A percentile compares a stretch with the other conserved stretches of the same genome.
Conservation (phyloP, 1,140 invertebrate species). For the Mercenaria mercenaria region DNA sequence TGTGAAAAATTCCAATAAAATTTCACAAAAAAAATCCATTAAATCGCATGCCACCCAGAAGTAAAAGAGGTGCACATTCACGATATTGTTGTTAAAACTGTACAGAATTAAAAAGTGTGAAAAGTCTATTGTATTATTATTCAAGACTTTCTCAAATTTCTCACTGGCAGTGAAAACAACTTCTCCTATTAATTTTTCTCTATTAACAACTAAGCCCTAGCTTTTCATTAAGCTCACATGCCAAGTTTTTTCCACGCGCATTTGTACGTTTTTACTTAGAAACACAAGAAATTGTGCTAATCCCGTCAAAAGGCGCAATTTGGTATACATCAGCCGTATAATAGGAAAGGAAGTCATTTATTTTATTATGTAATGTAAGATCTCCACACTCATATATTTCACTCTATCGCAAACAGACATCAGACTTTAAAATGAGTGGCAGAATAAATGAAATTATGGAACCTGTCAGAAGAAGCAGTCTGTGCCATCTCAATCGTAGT, state of each 20-base stretch:
- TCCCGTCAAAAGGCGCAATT: conserved; percentile 26
- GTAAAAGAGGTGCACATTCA: not conserved
- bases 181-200: conserved; percentile 5
- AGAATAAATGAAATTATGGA: conserved; percentile 47
- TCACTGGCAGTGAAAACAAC: not conserved
- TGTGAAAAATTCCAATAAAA: not conserved
- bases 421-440: conserved; percentile 39
- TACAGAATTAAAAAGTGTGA: not conserved
- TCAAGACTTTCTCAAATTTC: not conserved
- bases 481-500: not conserved
- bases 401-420: conserved; percentile 34
- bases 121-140: not conserved
- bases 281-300: conserved; percentile 35
- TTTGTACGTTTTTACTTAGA: not conserved
- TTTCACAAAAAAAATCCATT: not conserved
- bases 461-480: conserved; percentile 34
- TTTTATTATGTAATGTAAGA: conserved; percentile 42
- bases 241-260: not conserved
- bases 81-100: not conserved
- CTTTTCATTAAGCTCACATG: not conserved
- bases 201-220: not conserved
- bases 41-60: conserved; percentile 23
- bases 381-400: conserved; percentile 30
- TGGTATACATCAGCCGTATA: not conserved
- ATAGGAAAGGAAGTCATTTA: conserved; percentile 46